These are phyloP conservation scores for Pteropus alecto DNA, from an alignment of 2,113 vertebrate genomes.

Conservation along the genomic window DNA sequence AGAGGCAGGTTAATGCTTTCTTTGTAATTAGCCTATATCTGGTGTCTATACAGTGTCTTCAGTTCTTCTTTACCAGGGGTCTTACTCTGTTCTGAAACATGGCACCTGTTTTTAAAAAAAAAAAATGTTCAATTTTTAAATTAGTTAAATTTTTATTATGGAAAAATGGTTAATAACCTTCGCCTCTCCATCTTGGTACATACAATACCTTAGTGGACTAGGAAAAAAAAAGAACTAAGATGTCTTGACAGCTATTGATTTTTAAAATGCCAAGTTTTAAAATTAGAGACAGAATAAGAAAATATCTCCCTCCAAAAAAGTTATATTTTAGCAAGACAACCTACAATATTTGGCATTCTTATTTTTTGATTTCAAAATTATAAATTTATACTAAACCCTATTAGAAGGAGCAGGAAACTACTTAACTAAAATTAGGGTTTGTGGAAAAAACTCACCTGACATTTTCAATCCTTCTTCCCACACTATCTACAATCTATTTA, in stretches of 20 bases:
- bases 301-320: background rate
- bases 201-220: background rate
- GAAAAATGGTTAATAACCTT: background rate
- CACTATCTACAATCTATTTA: background rate
- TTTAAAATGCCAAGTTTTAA: background rate
- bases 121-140: constrained; percentile 54
- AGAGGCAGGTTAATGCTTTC: constrained; percentile 98
- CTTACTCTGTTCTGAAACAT: constrained; percentile 90
- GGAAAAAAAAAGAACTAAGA: background rate
- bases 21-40: constrained; percentile 88
- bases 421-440: background rate
- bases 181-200: background rate
- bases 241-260: background rate
- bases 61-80: constrained; percentile 85
- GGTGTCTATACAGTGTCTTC: constrained; percentile 82
- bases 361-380: constrained; percentile 5
- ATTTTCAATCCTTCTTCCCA: background rate
- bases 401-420: background rate
- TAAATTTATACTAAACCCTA: background rate
- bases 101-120: constrained; percentile 87
- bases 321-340: background rate
- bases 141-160: background rate
- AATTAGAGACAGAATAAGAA: background rate
- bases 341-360: background rate
- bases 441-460: background rate